These are phyloP conservation scores for Leucopsar rothschildi DNA, from an alignment of 2,113 vertebrate genomes.

Conservation along the genomic window DNA sequence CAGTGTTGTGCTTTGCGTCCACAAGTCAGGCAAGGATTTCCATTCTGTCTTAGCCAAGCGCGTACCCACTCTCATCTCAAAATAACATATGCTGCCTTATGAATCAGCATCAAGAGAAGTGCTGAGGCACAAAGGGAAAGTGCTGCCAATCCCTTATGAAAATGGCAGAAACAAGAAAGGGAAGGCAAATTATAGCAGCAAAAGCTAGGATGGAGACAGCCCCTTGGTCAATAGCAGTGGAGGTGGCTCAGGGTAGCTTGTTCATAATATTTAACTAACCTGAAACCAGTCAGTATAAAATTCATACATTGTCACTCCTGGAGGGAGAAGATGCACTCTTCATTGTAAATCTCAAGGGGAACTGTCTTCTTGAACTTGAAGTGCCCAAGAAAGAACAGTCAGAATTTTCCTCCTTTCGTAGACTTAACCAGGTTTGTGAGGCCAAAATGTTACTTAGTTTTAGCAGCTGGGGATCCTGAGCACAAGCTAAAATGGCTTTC, in stretches of 20 bases:
- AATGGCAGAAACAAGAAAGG: background rate
- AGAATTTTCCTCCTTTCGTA: background rate
- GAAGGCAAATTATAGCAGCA: background rate
- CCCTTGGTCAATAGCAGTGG: background rate
- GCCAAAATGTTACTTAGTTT: background rate
- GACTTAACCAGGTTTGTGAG: background rate
- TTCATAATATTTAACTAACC: background rate
- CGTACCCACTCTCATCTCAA: background rate
- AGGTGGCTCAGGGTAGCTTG: background rate
- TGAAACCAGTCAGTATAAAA: background rate
- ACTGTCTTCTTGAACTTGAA: background rate
- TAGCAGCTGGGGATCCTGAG: background rate
- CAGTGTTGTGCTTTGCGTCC: background rate
- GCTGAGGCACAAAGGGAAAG: background rate
- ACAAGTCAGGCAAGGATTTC: background rate
- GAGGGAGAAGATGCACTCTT: background rate
- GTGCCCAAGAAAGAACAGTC: background rate
- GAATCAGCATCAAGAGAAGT: background rate
- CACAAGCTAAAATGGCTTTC: background rate
- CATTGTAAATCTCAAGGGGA: fast-evolving
- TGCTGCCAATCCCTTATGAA: background rate
- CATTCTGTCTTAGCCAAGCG: background rate
- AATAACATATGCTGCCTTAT: background rate
- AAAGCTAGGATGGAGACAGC: background rate
- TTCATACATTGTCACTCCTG: background rate